These are phyloP conservation scores for Psylliodes chrysocephalus DNA, from an alignment of 2,888 invertebrate genomes.

Conservation along the genomic window DNA sequence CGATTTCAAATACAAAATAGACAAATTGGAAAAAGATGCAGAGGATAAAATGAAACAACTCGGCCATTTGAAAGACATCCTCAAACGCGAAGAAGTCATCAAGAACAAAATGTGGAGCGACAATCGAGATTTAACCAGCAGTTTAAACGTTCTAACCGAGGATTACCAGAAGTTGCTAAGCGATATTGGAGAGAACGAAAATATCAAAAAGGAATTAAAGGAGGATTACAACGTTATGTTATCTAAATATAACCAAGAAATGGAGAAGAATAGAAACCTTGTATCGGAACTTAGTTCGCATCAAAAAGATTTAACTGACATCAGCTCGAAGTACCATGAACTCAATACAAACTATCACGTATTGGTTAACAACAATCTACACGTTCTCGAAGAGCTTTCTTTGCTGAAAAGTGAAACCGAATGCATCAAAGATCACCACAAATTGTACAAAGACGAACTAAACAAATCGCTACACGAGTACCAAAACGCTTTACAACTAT, in stretches of 20 bases:
- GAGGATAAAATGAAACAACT: slow-evolving; percentile 36
- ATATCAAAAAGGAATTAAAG: slow-evolving; percentile 14
- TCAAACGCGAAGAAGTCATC: slow-evolving; percentile 27
- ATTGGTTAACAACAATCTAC: slow-evolving; percentile 24
- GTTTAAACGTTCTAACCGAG: slow-evolving; percentile 3
- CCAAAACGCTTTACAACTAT: slow-evolving; percentile 27
- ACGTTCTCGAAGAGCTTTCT: slow-evolving; percentile 27
- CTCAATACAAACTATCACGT: slow-evolving; percentile 20
- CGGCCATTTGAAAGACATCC: slow-evolving; percentile 30
- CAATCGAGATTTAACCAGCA: slow-evolving; percentile 24
- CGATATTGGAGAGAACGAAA: slow-evolving; percentile 14
- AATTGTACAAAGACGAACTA: slow-evolving; percentile 28
- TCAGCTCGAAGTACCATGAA: slow-evolving; percentile 5
- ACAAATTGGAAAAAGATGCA: slow-evolving; percentile 34
- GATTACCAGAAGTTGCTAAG: slow-evolving; percentile 12
- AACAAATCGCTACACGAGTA: slow-evolving; percentile 29
- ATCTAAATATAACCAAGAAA: slow-evolving; percentile 33
- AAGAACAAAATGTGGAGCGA: slow-evolving; percentile 36
- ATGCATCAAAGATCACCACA: slow-evolving; percentile 29
- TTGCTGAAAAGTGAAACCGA: slow-evolving; percentile 33
- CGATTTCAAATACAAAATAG: slow-evolving; percentile 28
- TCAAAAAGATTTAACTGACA: slow-evolving; percentile 19
- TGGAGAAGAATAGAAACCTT: slow-evolving; percentile 29
- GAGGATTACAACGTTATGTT: slow-evolving; percentile 24
- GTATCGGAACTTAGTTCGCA: background rate